A percentile compares a stretch with the other conserved stretches of the same genome.
Evolutionary conservation across 2,797 vertebrate species (phyloP).

Genomic region (Sebastes elongatus): DNA sequence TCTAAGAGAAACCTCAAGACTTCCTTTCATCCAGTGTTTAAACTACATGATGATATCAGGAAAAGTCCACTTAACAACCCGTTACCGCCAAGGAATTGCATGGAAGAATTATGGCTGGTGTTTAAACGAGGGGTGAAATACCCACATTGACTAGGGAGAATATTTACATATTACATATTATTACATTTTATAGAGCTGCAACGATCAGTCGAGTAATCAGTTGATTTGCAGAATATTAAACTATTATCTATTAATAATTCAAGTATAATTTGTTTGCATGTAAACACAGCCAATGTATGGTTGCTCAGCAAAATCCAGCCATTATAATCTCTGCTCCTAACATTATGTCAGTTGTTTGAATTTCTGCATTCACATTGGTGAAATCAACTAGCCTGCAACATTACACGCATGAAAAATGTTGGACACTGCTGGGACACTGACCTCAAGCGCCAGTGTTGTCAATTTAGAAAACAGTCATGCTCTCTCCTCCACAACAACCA

Average conservation of each 20-base stretch:
- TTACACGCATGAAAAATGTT: neutral
- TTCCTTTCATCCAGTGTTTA: slow-evolving; percentile 6
- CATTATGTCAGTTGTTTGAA: neutral
- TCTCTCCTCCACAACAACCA: neutral
- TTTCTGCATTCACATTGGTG: neutral
- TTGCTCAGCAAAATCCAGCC: neutral
- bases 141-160: neutral
- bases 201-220: neutral
- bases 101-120: neutral
- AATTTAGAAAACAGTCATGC: slow-evolving; percentile 6
- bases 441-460: neutral
- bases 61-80: neutral
- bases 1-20: neutral
- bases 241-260: neutral
- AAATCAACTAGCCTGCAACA: neutral
- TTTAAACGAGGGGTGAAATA: neutral
- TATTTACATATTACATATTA: neutral
- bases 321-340: neutral
- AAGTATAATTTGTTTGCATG: neutral
- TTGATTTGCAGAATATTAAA: neutral
- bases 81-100: neutral
- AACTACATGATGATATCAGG: neutral
- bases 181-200: neutral
- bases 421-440: neutral
- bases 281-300: neutral